Percentiles rank a stretch among this genome's conserved stretches.
Conservation (phyloP, 2,888 invertebrate species). For the Drosophila sordidapex region DNA sequence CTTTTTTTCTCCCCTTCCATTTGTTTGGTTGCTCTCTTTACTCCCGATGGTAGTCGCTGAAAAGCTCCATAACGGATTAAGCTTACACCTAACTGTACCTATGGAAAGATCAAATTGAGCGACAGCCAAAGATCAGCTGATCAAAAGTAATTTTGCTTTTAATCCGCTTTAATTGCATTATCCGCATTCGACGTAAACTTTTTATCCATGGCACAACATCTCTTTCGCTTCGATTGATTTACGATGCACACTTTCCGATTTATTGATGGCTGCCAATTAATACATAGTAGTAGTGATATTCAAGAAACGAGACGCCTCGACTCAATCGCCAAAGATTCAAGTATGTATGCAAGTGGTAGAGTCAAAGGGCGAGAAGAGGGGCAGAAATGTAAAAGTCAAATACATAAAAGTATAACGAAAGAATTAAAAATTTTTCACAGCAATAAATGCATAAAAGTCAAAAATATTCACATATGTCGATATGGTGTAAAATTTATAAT, state of each 20-base stretch:
- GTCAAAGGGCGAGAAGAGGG: conserved; percentile 24
- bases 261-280: conserved; percentile 68
- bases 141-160: background rate
- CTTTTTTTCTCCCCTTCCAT: background rate
- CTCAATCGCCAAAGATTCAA: conserved; percentile 57
- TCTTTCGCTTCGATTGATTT: conserved; percentile 67
- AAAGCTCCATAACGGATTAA: background rate
- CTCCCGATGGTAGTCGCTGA: background rate
- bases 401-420: conserved; percentile 68
- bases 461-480: conserved; percentile 48
- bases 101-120: background rate
- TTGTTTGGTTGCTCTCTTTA: background rate
- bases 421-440: conserved; percentile 81
- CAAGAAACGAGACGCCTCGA: conserved; percentile 34
- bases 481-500: conserved; percentile 72
- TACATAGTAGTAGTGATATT: conserved; percentile 65
- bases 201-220: background rate
- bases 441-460: conserved; percentile 77
- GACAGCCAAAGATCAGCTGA: background rate
- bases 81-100: background rate
- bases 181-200: background rate
- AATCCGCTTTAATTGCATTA: background rate
- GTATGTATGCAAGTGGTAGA: conserved; percentile 42
- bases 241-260: conserved; percentile 66
- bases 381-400: conserved; percentile 70